Percentiles rank a stretch among this genome's conserved stretches.
These are phyloP conservation scores for Drosophila ochracea DNA, from an alignment of 2,888 invertebrate species.

Conservation along the genomic window DNA sequence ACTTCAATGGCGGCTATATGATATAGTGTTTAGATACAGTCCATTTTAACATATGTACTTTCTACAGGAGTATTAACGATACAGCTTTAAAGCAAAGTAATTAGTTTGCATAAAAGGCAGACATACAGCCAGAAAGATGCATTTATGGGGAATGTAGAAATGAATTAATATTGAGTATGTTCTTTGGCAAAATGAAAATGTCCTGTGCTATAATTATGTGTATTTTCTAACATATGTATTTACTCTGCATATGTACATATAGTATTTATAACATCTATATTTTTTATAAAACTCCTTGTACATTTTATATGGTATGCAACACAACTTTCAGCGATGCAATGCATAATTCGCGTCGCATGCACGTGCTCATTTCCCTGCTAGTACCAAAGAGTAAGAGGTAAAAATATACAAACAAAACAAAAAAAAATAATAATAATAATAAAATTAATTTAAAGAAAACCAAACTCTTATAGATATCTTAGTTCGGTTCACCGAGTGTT, in stretches of 20 bases:
- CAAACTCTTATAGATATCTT: not conserved
- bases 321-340: slow-evolving; percentile 53
- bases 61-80: not conserved
- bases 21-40: not conserved
- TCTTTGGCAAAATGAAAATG: not conserved
- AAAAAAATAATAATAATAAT: not conserved
- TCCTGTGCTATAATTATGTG: not conserved
- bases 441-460: not conserved
- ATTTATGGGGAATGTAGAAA: not conserved
- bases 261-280: slow-evolving; percentile 11
- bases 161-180: not conserved
- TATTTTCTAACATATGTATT: not conserved
- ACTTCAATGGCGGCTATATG: not conserved
- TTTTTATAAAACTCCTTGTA: slow-evolving; percentile 12
- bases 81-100: not conserved
- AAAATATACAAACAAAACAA: slow-evolving; percentile 28
- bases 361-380: slow-evolving; percentile 42
- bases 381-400: slow-evolving; percentile 52
- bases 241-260: not conserved
- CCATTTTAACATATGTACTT: not conserved
- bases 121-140: not conserved
- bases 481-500: slow-evolving; percentile 38
- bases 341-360: slow-evolving; percentile 42
- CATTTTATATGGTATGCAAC: slow-evolving; percentile 26
- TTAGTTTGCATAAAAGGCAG: not conserved